Base-by-base conservation (phyloP, 2,113 vertebrate species). In the Ictidomys tridecemlineatus region DNA sequence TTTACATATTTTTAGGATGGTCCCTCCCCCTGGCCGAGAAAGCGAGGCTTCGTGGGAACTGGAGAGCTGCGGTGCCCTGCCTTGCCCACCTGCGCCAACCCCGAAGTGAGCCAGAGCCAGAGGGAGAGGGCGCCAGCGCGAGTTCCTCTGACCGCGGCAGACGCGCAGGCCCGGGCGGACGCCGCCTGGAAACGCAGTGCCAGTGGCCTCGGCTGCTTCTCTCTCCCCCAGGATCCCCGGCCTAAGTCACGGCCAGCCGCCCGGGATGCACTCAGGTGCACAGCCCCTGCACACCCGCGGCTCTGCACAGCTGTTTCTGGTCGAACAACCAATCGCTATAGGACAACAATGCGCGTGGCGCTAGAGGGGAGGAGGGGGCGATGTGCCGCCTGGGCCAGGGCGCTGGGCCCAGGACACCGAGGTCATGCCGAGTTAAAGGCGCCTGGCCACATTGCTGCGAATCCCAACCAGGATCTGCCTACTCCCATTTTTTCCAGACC, bases 1-100 rank as follows among this genome's bases (percentile, higher is more conserved):
- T 97, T 98, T 98, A 98, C 98, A 96, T 96, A 95, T 92, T 79
- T 95, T 67, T 83, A 85, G 78, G 95, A 34, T 69, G 72, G 93
- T 39, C 96, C 98, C 89, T 93, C 97, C 97, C 97, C 65, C 90
- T 92, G 89, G 39, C 53, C 1, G 72, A 20, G 65, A 2, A 34
- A 20, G 74, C 39, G 39, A 7, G 28, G n/a, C 26, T 80, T 20
- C 86, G 93, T 45, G 72, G 88, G 93, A 34, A 58, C 72, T 0
- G 4, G 13, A 20, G 85, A 5, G 39, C 63, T 0, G 87, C 79
- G 20, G 65, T 3, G 92, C 67, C 93, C 88, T 2, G 93, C 53
- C 61, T 30, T 32, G 92, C 96, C 90, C 96, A 97, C 91, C 94
- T 97, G 94, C 89, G 92, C 90, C 96, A 48, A 63, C n/a, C 89